Evolutionary conservation across 2,113 vertebrate species (phyloP), one percentile per base, ranked within the genome.

Genomic region (Forbesichthys agassizii): DNA sequence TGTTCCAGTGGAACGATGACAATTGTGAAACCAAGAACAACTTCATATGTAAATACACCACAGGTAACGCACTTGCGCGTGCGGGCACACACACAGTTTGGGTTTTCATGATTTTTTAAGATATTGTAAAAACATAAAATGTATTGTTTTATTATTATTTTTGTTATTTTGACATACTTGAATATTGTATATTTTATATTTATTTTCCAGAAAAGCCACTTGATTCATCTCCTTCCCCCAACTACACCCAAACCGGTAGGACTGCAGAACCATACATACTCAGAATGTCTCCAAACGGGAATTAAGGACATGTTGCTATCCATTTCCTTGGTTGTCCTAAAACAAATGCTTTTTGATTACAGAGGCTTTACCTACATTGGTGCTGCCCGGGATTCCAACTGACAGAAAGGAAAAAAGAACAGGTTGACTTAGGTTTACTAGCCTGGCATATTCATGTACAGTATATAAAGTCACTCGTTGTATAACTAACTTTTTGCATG

Each of bases 1-100:
- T 94, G 95, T 99, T 98, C 77, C 94, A 95, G 73, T 99, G 98
- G 97, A 99, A 99, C 0, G 98, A 99, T 0, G 98, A 99, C 90
- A 94, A 95, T 3, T 99, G 98, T 71, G 95, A 93, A 86, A 94
- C 96, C 82, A 98, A 93, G 74, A 98, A 98, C 85, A 99, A 99
- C 88, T 99, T 98, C 84, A 97, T 99, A 88, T 99, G 98, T 93
- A 99, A 98, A 84, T 99, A 99, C 61, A 86, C 93, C 1, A 79
- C 91, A 75, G 97, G 97, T 98, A 86, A 88, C 0, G 1, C 20
- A 20, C 20, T 20, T 20, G 20, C 20, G 36, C 7, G 57, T 57
- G 14, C 0, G 54, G 3, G 36, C 63, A 55, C 64, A 48, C 20
- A 33, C 70, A 69, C 47, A 65, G 67, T 42, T 42, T 42, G 7